A percentile compares a stretch with the other conserved stretches of the same genome.
Evolutionary conservation across 2,113 vertebrate genomes (phyloP).

Genomic region (Ivindomyrus marchei): DNA sequence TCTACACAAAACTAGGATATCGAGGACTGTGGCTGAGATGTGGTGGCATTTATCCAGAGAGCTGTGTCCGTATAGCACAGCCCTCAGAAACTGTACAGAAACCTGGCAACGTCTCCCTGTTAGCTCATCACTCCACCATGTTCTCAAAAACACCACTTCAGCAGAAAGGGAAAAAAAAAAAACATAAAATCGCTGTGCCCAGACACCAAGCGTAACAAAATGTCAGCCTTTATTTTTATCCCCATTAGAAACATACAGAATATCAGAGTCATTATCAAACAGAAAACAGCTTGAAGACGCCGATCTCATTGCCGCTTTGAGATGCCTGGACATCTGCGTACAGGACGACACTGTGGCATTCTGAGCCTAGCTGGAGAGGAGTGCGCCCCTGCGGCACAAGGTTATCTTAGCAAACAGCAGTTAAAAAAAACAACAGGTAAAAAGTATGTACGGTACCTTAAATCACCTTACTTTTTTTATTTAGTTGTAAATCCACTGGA

Average conservation of each 20-base stretch:
- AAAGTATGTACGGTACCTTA: constrained; percentile 1
- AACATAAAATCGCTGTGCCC: background rate
- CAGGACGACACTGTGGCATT: background rate
- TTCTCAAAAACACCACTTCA: background rate
- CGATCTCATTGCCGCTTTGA: background rate
- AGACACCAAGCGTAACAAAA: constrained; percentile 25
- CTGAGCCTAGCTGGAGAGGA: background rate
- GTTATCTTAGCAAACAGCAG: background rate
- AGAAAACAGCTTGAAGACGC: constrained; percentile 1
- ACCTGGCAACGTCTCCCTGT: background rate
- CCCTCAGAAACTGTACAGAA: background rate
- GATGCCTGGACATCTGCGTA: background rate
- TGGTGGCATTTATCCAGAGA: background rate
- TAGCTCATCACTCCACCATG: background rate
- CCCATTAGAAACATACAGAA: constrained; percentile 49
- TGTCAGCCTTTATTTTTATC: constrained; percentile 43
- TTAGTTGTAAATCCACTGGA: background rate
- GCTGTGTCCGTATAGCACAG: background rate
- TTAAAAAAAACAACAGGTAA: constrained; percentile 1
- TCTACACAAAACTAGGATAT: background rate
- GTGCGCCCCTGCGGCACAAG: background rate
- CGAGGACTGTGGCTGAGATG: background rate
- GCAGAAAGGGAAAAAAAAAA: background rate
- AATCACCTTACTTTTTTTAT: background rate
- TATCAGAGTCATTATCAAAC: constrained; percentile 41